These are phyloP conservation scores for Cebuella pygmaea DNA, from an alignment of 2,797 vertebrate species.

Conservation along the genomic window DNA sequence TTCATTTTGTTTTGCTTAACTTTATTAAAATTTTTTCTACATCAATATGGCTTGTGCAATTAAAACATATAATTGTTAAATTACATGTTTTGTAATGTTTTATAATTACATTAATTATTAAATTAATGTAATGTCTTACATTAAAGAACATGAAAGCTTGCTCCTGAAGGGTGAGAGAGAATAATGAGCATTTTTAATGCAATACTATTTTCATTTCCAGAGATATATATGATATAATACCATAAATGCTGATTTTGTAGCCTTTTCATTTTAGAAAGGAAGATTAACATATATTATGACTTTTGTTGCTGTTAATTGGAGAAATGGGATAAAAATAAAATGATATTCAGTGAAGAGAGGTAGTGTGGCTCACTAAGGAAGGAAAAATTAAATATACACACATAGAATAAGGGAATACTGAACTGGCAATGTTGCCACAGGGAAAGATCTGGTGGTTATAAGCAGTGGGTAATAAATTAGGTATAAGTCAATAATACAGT, in stretches of 20 bases:
- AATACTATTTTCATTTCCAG: not conserved
- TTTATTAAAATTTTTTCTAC: conserved; percentile 26
- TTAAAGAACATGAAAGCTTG: conserved; percentile 14
- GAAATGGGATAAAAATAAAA: conserved; percentile 26
- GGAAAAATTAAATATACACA: not conserved
- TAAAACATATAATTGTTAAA: not conserved
- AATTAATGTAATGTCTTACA: too few relatives aligned
- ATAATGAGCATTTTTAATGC: not conserved
- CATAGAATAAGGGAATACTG: not conserved
- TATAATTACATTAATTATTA: too few relatives aligned
- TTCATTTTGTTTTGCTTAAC: not conserved
- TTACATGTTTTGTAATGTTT: too few relatives aligned
- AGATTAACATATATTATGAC: conserved; percentile 52
- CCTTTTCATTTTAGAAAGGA: conserved; percentile 46
- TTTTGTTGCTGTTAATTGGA: conserved; percentile 37
- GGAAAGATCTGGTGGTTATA: not conserved
- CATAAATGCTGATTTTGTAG: not conserved
- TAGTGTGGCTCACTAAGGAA: not conserved
- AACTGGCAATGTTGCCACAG: not conserved
- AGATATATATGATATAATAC: conserved; percentile 1
- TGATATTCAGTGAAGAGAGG: not conserved
- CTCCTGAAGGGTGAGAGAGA: not conserved
- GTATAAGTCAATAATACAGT: not conserved
- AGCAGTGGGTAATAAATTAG: not conserved
- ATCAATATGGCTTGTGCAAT: not conserved